Base-by-base conservation (phyloP, 2,888 invertebrate species). In the Synergus laeviventris region DNA sequence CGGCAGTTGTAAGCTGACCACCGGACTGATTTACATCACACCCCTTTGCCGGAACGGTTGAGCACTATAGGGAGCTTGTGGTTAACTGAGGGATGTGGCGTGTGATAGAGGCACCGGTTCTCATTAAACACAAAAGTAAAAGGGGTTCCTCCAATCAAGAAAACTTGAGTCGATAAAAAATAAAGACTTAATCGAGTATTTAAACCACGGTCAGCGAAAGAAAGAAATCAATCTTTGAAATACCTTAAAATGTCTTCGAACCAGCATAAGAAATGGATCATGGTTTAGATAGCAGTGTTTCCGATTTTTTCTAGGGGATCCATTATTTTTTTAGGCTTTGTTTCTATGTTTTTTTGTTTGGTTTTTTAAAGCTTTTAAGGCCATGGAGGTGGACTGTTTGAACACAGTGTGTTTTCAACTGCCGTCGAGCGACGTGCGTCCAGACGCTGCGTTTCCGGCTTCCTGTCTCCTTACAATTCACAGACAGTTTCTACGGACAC, bases 21-120 rank as follows among this genome's bases (percentile, higher is more conserved):
- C 88, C 83, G 84, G 89, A 87, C 90, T 89, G 90, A 90, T 90
- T 91, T 90, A 90, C 90, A 90, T 89, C 87, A 84, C 86, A 88
- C 86, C 87, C 86, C 87, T 87, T 87, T 84, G 84, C 87, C 84
- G 83, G 83, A 81, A 81, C 79, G 84, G 79, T 75, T 80, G 81
- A 82, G 79, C 79, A 80, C 76, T 78, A 78, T 76, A 77, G 82
- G 83, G 81, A 79, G 83, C 82, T 86, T 87, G 89, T 77, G 89
- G 90, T 90, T 86, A 82, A 82, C 86, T 87, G 87, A 89, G 87
- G 86, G 87, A 88, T 88, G 89, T 87, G 83, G 86, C 84, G 85
- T 82, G 85, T 84, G 87, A 87, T 87, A 85, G 84, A 84, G 83
- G 81, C 82, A 84, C 86, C 84, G 84, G 82, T 85, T 85, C 85